Conservation (phyloP, 2,797 vertebrate species). For the Ispidina picta region DNA sequence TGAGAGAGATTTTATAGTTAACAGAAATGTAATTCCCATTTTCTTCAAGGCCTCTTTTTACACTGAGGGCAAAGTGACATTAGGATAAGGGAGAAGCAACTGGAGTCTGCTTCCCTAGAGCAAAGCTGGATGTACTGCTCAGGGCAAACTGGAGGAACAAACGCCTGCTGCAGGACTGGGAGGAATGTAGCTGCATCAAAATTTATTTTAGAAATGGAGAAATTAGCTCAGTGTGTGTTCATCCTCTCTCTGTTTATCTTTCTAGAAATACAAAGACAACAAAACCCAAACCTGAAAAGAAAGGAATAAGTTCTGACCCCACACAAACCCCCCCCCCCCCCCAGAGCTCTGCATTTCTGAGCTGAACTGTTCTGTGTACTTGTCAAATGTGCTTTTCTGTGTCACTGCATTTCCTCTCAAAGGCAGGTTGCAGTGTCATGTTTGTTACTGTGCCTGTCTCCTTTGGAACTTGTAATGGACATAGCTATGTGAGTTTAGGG, state of each 20-base stretch:
- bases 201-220: not conserved
- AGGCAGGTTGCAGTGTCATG: not conserved
- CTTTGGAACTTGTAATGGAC: not conserved
- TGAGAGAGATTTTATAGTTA: not conserved
- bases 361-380: not conserved
- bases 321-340: no score
- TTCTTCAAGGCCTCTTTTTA: not conserved
- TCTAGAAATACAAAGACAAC: not conserved
- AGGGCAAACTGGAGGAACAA: not conserved
- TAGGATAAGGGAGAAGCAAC: not conserved
- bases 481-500: not conserved
- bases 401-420: not conserved
- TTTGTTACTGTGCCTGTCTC: not conserved
- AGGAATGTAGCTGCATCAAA: not conserved
- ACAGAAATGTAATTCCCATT: not conserved
- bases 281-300: not conserved
- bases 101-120: not conserved
- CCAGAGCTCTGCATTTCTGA: not conserved
- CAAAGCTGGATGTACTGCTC: not conserved
- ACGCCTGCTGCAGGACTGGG: not conserved
- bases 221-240: not conserved
- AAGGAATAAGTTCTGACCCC: not conserved
- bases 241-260: not conserved
- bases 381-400: slow-evolving; percentile 41
- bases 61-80: not conserved